These are phyloP conservation scores for Antitype chi DNA, from an alignment of 2,888 invertebrate species.

Conservation along the genomic window DNA sequence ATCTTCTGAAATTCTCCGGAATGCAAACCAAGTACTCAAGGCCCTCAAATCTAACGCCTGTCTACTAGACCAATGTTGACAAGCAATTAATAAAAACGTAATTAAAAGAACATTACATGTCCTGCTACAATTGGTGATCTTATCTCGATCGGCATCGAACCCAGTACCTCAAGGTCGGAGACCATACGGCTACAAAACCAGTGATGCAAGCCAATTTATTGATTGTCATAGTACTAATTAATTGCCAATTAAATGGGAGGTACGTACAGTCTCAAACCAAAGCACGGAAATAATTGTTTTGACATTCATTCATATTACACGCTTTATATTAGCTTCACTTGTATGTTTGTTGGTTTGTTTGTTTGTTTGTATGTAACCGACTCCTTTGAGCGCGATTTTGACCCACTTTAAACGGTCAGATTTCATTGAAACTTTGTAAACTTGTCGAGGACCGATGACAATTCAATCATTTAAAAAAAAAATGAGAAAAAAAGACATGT, in stretches of 20 bases:
- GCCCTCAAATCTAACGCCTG: not conserved
- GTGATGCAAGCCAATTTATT: conserved; percentile 33
- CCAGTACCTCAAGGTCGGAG: conserved; percentile 30
- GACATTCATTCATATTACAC: not conserved
- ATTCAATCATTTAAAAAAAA: too few relatives aligned
- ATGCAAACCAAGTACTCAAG: not conserved
- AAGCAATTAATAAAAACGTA: conserved; percentile 37
- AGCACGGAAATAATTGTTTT: not conserved
- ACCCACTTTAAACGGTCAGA: too few relatives aligned
- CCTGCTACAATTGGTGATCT: conserved; percentile 33
- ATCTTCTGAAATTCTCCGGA: not conserved
- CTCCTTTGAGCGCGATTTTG: too few relatives aligned
- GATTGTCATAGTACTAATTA: conserved; percentile 1
- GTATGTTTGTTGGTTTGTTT: too few relatives aligned
- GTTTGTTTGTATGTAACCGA: too few relatives aligned
- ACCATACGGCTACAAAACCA: conserved; percentile 34
- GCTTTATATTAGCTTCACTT: too few relatives aligned
- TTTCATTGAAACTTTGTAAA: too few relatives aligned
- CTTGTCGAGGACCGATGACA: too few relatives aligned
- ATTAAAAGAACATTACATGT: conserved; percentile 44
- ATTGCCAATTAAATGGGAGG: not conserved
- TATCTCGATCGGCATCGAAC: conserved; percentile 40
- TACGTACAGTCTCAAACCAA: not conserved
- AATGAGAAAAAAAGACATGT: too few relatives aligned
- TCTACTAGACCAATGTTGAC: not conserved